Conservation (phyloP, 2,888 invertebrate species). For the Noctua janthe region DNA sequence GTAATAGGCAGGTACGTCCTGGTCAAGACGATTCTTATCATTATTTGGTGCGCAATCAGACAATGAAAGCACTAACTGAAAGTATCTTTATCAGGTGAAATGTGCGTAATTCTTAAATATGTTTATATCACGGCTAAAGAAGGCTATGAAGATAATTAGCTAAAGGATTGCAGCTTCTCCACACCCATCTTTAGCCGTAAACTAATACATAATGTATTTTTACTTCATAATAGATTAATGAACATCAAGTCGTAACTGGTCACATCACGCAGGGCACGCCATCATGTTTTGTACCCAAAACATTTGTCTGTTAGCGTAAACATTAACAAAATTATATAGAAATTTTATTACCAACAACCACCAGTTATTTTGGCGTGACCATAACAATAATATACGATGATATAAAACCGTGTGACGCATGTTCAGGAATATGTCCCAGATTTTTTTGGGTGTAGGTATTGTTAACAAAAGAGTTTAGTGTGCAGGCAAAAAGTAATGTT, state of each 20-base stretch:
- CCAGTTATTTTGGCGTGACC: slow-evolving; percentile 65
- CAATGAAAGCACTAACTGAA: neutral
- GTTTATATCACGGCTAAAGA: neutral
- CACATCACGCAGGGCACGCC: slow-evolving; percentile 43
- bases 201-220: neutral
- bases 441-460: slow-evolving; percentile 43
- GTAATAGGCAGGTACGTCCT: neutral
- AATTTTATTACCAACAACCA: slow-evolving; percentile 61
- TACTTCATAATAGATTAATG: slow-evolving; percentile 32
- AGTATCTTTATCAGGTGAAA: neutral
- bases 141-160: neutral
- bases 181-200: neutral
- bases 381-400: slow-evolving; percentile 70
- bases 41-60: neutral
- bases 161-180: neutral
- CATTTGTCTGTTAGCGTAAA: slow-evolving; percentile 60
- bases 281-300: slow-evolving; percentile 37
- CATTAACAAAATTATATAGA: slow-evolving; percentile 61
- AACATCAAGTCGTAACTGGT: slow-evolving; percentile 39
- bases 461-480: neutral
- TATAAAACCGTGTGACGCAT: slow-evolving; percentile 71
- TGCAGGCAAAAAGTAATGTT: neutral
- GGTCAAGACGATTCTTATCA: neutral
- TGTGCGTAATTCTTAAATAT: neutral
- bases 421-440: slow-evolving; percentile 60